Evolutionary conservation across 1,140 invertebrate species (phyloP), one percentile per base, ranked within the genome.

Genomic region (Solenopsis fugax): DNA sequence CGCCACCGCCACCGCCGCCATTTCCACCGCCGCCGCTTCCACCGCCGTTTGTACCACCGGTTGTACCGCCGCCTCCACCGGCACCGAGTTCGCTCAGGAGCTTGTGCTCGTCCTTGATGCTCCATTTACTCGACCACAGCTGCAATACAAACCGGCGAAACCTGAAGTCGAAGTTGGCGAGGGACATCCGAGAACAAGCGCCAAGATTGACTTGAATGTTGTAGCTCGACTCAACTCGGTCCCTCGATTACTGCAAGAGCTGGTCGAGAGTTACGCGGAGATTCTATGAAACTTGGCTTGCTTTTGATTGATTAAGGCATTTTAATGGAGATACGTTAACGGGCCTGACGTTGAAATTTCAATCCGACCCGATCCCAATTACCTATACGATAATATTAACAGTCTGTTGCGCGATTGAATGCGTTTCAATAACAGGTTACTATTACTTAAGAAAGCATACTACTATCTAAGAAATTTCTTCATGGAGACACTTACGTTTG

Each of bases 121-220:
- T 97, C 98, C 98, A 98, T 96, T 98, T 98, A 88, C 96, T 97
- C 62, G 98, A 97, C 96, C 97, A 98, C 88, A 98, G 96, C 98
- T 98, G 96, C 54, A 93, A 89, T 86, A 91, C 16, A 81, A 48
- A 92, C 85, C 67, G 34, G 62, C 69, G 85, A 76, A 91, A 80
- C 58, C 77, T 88, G 29, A 72, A 91, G 86, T 85, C 87, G 85
- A 90, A 91, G 88, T 90, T 90, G 80, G 64, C 85, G 89, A 56
- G 58, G 60, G 77, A 89, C 71, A 82, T 86, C 76, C 84, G 48
- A 78, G 56, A 71, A 85, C 82, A 78, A 87, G 56, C 52, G 67
- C 13, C 34, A 45, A 64, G 67, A 87, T 90, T 80, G 85, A 90
- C 88, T 89, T 72, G 58, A 76, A 58, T 69, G 82, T 81, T 65